Percentiles rank a stretch among this genome's conserved stretches.
Conservation (phyloP, 1,140 invertebrate genomes). For the Heliconius nattereri region DNA sequence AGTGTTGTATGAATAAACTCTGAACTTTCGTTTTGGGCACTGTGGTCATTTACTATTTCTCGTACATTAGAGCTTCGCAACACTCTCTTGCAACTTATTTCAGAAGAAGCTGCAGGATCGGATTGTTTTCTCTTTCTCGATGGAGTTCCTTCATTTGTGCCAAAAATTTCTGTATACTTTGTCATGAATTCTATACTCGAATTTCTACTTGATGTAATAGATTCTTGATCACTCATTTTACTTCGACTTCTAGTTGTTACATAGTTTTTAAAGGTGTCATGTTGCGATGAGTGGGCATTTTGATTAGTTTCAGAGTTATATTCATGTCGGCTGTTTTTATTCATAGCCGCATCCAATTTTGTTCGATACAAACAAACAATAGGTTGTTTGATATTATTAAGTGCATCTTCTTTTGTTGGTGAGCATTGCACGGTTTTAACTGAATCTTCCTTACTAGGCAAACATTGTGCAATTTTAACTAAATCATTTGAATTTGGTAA, state of each 20-base stretch:
- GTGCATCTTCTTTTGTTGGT: neutral
- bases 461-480: neutral
- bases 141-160: neutral
- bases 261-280: neutral
- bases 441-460: neutral
- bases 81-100: slow-evolving; percentile 3
- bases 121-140: neutral
- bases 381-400: neutral
- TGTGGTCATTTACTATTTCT: neutral
- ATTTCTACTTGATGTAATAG: neutral
- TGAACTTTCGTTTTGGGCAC: neutral
- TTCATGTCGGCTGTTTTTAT: neutral
- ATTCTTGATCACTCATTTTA: slow-evolving; percentile 17
- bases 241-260: slow-evolving; percentile 44
- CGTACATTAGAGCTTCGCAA: slow-evolving; percentile 5
- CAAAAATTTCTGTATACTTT: neutral
- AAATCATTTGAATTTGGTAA: neutral
- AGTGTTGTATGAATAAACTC: neutral
- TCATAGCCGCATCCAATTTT: neutral
- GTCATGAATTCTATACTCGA: neutral
- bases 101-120: neutral
- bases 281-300: neutral
- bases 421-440: neutral
- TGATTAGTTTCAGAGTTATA: neutral
- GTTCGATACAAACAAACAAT: slow-evolving; percentile 22